phyloP scores from a whole-genome alignment of 2,797 vertebrate species.

The Pangasius larnaudii region DNA sequence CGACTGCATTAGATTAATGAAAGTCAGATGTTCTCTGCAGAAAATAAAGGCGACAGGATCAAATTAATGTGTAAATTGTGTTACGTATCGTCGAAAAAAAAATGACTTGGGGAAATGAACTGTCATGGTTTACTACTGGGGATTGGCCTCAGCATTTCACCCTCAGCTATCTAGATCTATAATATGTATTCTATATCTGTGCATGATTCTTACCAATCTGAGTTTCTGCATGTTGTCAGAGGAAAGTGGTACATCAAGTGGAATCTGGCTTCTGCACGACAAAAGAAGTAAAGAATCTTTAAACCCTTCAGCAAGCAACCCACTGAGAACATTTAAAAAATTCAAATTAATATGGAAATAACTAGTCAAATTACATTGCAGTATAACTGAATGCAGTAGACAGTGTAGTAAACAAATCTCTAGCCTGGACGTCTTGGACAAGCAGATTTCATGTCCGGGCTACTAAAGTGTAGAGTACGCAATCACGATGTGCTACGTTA shows the following conservation, averaged over 20 bases:
- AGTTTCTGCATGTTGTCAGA: slow-evolving; percentile 66
- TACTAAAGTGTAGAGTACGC: background rate
- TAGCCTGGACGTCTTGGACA: background rate
- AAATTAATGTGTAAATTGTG: background rate
- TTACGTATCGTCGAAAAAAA: background rate
- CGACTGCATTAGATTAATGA: background rate
- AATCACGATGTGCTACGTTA: background rate
- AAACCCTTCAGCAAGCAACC: background rate
- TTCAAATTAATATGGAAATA: background rate
- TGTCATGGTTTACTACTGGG: background rate
- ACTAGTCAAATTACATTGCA: background rate
- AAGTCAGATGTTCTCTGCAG: background rate
- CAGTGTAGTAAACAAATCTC: background rate
- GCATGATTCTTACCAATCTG: slow-evolving; percentile 66
- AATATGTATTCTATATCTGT: background rate
- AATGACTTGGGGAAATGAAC: background rate
- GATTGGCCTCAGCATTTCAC: background rate
- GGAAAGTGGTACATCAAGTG: slow-evolving; percentile 59
- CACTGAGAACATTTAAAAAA: background rate
- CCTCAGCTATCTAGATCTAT: background rate
- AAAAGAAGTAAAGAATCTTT: background rate
- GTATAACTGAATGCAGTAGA: too few species aligned
- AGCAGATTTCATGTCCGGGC: background rate
- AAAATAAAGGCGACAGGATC: background rate
- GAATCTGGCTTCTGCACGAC: slow-evolving; percentile 56